Evolutionary conservation across 2,113 vertebrate species (phyloP), one percentile per base, ranked within the genome.

Genomic region (Bostrychus sinensis): DNA sequence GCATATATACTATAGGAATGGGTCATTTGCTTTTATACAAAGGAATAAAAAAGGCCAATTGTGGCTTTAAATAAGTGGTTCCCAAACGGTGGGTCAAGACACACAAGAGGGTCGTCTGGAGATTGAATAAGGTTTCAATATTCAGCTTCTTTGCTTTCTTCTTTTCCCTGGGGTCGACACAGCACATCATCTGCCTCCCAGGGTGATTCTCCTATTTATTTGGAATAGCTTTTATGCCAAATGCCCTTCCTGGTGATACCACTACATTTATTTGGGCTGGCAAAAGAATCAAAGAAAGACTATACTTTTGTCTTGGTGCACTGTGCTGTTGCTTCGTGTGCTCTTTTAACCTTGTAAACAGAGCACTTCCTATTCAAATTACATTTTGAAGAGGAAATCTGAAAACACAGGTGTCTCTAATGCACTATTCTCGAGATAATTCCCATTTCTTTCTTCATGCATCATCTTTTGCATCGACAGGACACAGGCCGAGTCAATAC

Each of bases 401-500:
- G 48, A 23, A 28, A 8, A 28, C 14, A 16, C 16, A 30, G 23
- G 48, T 51, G 48, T 51, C 25, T 28, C 14, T 28, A n/a, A 51
- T 17, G 25, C 5, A 30, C 23, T 30, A 30, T 51, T 51, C 48
- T 30, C 12, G 16, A 8, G 48, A 64, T 10, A 16, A 20, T 66
- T 28, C 2, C 14, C 28, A 43, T 32, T 43, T 38, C 28, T 68
- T 43, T 39, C 22, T 13, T 3, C 7, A 5, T 3, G 22, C 11
- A 9, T 56, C 19, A 25, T 64, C 37, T 39, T 46, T 0, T 12
- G 48, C 38, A 56, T 43, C 3, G 54, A 64, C 37, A 25, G 42
- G 30, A 56, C 43, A 62, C 55, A 55, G 41, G 48, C 39, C 42
- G 56, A 56, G 48, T 61, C 63, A 6, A 78, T 78, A 74, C 11